phyloP scores from a whole-genome alignment of 2,888 invertebrate species.

The Stenchaetothrips biformis region DNA sequence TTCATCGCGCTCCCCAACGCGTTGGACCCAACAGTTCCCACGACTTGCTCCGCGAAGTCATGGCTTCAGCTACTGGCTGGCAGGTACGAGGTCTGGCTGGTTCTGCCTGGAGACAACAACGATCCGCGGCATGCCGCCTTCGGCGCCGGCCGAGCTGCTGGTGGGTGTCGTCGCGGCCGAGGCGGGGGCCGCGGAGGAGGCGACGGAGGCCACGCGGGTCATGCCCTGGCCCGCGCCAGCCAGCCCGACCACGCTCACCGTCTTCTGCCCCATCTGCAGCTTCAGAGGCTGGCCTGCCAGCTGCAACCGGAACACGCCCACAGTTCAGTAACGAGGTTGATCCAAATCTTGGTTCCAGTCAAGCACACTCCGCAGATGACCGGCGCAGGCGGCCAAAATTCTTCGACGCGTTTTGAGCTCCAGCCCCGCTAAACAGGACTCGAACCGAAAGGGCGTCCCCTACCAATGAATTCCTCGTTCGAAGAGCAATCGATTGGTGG shows the following conservation, averaged over 20 bases:
- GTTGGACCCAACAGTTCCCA: neutral
- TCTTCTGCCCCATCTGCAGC: conserved; percentile 5
- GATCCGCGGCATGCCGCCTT: neutral
- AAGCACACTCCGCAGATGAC: no score
- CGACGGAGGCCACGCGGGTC: neutral
- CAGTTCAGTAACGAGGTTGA: no score
- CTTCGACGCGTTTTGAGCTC: no score
- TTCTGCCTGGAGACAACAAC: neutral
- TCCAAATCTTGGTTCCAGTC: no score
- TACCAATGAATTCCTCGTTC: no score
- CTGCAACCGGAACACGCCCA: neutral
- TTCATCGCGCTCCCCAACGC: no score
- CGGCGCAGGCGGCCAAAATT: no score
- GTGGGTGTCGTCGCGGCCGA: neutral
- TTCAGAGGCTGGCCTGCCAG: neutral
- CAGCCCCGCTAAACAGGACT: no score
- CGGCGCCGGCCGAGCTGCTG: neutral
- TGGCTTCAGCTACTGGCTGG: neutral
- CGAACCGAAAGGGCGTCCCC: no score
- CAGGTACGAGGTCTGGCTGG: conserved; percentile 11
- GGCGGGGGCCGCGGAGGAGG: neutral
- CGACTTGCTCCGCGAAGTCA: neutral
- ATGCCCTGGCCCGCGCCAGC: neutral
- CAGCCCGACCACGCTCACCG: neutral
- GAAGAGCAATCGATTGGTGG: no score